Percentiles rank a stretch among this genome's conserved stretches.
Evolutionary conservation across 2,888 invertebrate species (phyloP).

Genomic region (Ariolimax columbianus): DNA sequence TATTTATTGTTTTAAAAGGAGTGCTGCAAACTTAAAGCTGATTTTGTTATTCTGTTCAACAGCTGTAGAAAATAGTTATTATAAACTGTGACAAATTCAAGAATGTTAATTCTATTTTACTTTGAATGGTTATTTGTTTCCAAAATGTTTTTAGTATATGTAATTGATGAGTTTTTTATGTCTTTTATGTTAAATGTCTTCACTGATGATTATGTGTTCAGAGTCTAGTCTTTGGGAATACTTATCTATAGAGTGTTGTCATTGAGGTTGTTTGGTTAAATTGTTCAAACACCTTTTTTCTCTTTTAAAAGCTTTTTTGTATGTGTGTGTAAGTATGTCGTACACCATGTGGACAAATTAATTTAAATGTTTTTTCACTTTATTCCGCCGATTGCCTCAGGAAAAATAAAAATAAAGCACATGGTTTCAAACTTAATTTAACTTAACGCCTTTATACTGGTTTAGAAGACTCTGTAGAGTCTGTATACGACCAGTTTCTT

Average conservation of each 20-base stretch:
- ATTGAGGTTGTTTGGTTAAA: background rate
- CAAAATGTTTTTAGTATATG: background rate
- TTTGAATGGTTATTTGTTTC: background rate
- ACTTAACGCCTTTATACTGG: too few species aligned
- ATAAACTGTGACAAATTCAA: background rate
- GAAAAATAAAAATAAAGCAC: background rate
- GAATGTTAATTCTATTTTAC: background rate
- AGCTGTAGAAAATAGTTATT: background rate
- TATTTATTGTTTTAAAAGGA: too few species aligned
- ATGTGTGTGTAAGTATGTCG: background rate
- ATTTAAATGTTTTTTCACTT: background rate
- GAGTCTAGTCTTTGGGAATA: slow-evolving; percentile 3
- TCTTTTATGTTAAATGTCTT: slow-evolving; percentile 7
- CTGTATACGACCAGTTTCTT: too few species aligned
- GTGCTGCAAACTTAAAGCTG: background rate
- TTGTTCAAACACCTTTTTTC: background rate
- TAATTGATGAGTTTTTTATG: background rate
- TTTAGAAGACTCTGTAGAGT: too few species aligned
- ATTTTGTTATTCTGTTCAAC: background rate
- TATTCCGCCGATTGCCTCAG: too few species aligned
- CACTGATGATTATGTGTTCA: background rate
- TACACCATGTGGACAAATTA: background rate
- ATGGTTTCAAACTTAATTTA: too few species aligned
- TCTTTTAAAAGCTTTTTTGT: background rate
- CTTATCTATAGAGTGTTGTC: background rate